Evolutionary conservation across 2,113 vertebrate species (phyloP), one percentile per base, ranked within the genome.

Genomic region (Saguinus imperator): DNA sequence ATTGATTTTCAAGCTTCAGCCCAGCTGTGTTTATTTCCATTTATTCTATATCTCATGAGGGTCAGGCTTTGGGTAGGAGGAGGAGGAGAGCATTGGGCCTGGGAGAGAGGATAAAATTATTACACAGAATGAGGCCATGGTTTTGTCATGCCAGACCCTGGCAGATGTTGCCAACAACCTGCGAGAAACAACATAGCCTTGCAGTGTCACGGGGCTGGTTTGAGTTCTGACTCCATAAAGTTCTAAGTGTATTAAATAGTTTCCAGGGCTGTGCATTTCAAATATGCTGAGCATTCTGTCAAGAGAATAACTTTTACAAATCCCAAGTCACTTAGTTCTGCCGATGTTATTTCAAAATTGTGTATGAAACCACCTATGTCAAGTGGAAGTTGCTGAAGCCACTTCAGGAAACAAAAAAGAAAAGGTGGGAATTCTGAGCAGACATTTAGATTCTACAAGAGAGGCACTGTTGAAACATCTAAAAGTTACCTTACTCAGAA

Each of bases 1-100:
- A 76, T 57, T 93, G 91, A 72, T 89, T 93, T 94, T 80, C 88
- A 94, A 93, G 52, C 55, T 43, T 76, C 55, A 52, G 68, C 37
- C 55, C 82, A 97, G 89, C 82, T 93, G 79, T 95, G 82, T 89
- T 96, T 94, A 91, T 84, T 93, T 89, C 82, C 27, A 35, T 52
- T 89, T 21, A 3, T 82, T 64, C 70, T 37, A 5, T 17, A 35
- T 45, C 86, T 58, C 72, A 37, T 0, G 5, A 64, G 87, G 73
- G 20, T 79, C 73, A 43, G 58, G 27, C n/a, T 79, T 45, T 4
- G 1, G 29, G 57, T 32, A 14, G 45, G 11, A 72, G 27, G 40
- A 52, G 52, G 18, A 35, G 68, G 52, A 85, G 58, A 50, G 52
- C 64, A 18, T 50, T 25, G 72, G 18, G 29, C 66, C 9, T 27